Percentiles rank a stretch among this genome's conserved stretches.
phyloP scores from a whole-genome alignment of 2,888 invertebrate species.

The Cephonodes hylas region DNA sequence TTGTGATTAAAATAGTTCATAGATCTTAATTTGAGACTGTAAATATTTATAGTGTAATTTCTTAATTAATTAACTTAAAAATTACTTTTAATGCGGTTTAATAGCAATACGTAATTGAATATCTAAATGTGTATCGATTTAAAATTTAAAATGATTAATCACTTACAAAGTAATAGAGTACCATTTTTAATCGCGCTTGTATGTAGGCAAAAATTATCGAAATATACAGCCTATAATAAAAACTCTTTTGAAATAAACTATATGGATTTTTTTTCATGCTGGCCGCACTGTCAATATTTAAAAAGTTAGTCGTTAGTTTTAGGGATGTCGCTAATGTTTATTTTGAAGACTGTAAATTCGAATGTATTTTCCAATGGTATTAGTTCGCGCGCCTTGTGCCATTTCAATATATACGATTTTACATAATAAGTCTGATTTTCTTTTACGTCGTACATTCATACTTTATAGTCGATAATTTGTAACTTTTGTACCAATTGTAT shows the following conservation, averaged over 20 bases:
- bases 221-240: neutral
- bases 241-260: neutral
- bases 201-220: neutral
- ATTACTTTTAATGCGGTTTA: conserved; percentile 15
- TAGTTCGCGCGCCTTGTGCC: conserved; percentile 20
- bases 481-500: conserved; percentile 23
- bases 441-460: conserved; percentile 8
- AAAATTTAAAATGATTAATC: neutral
- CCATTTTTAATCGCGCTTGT: neutral
- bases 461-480: conserved; percentile 1
- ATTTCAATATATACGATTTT: conserved; percentile 17
- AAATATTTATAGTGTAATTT: conserved; percentile 32
- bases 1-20: conserved; percentile 13
- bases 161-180: neutral
- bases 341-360: conserved; percentile 6
- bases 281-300: neutral
- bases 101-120: neutral
- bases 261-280: neutral
- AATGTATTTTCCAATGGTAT: neutral
- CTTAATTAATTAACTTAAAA: conserved; percentile 19
- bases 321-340: neutral
- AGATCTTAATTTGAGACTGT: conserved; percentile 50
- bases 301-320: neutral
- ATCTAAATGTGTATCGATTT: neutral
- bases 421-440: conserved; percentile 30